These are phyloP conservation scores for Drosophila jambulina DNA, from an alignment of 1,140 invertebrate genomes.

Conservation along the genomic window DNA sequence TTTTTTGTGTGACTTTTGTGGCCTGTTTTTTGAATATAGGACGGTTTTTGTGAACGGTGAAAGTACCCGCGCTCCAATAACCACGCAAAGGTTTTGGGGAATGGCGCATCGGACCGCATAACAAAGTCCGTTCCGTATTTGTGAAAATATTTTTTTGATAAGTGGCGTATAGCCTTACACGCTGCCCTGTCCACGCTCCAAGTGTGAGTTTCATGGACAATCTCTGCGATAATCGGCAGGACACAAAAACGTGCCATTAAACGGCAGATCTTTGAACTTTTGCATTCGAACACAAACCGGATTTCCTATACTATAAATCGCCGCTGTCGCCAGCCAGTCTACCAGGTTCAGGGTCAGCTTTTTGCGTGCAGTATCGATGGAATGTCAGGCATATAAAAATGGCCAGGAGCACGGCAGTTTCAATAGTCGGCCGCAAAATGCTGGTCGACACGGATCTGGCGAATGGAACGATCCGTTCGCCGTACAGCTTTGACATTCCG, in stretches of 20 bases:
- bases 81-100: conserved; percentile 53
- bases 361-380: conserved; percentile 44
- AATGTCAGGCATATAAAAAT: conserved; percentile 51
- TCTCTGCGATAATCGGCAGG: conserved; percentile 32
- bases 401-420: conserved; percentile 6
- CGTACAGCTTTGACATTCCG: conserved; percentile 65
- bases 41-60: conserved; percentile 34
- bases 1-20: conserved; percentile 47
- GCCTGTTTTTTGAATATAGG: conserved; percentile 55
- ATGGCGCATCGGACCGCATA: conserved; percentile 55
- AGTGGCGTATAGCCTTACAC: conserved; percentile 33
- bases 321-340: conserved; percentile 56
- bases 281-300: conserved; percentile 20
- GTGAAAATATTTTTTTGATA: conserved; percentile 52
- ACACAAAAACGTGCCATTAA: conserved; percentile 52
- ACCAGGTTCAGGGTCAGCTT: conserved; percentile 38
- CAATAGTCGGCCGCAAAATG: conserved; percentile 50
- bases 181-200: neutral
- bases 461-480: conserved; percentile 46
- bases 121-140: conserved; percentile 46
- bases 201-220: conserved; percentile 14
- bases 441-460: conserved; percentile 25
- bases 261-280: conserved; percentile 42
- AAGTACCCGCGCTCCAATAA: conserved; percentile 70
- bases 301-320: conserved; percentile 9